phyloP scores from a whole-genome alignment of 2,113 vertebrate species.

The Nerophis lumbriciformis region DNA sequence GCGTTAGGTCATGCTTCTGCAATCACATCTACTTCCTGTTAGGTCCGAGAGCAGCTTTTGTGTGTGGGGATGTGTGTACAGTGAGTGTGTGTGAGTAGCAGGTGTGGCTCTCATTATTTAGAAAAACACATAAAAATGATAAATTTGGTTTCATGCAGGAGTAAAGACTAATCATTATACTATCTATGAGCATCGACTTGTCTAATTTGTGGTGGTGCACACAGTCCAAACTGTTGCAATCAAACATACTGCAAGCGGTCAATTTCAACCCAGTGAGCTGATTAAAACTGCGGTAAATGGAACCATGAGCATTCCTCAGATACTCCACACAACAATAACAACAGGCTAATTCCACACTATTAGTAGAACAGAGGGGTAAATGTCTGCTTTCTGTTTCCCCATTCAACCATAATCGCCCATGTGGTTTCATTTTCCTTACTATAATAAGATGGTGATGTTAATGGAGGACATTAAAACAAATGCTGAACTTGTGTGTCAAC shows the following conservation, averaged over 20 bases:
- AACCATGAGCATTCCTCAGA: conserved; percentile 44
- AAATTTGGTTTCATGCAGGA: conserved; percentile 49
- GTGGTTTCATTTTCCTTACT: conserved; percentile 3
- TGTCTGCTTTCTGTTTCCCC: background rate
- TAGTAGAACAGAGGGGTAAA: conserved; percentile 34
- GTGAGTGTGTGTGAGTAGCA: conserved; percentile 48
- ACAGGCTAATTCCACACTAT: conserved; percentile 34
- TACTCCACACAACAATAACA: conserved; percentile 41
- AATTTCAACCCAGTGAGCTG: conserved; percentile 45
- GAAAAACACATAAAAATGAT: conserved; percentile 41
- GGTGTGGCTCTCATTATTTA: conserved; percentile 60
- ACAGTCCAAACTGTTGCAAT: conserved; percentile 57
- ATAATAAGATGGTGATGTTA: background rate
- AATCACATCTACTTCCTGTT: conserved; percentile 69
- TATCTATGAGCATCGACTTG: background rate
- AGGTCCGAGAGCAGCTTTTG: conserved; percentile 48
- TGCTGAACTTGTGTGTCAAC: background rate
- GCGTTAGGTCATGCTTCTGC: conserved; percentile 71
- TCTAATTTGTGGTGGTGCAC: conserved; percentile 29
- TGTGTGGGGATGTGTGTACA: conserved; percentile 10
- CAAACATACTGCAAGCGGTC: conserved; percentile 53
- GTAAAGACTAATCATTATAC: conserved; percentile 12
- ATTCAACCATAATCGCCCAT: conserved; percentile 3
- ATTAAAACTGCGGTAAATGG: conserved; percentile 40
- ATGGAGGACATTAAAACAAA: background rate